Conservation (phyloP, 2,797 vertebrate species). For the Ptychadena robeensis region DNA sequence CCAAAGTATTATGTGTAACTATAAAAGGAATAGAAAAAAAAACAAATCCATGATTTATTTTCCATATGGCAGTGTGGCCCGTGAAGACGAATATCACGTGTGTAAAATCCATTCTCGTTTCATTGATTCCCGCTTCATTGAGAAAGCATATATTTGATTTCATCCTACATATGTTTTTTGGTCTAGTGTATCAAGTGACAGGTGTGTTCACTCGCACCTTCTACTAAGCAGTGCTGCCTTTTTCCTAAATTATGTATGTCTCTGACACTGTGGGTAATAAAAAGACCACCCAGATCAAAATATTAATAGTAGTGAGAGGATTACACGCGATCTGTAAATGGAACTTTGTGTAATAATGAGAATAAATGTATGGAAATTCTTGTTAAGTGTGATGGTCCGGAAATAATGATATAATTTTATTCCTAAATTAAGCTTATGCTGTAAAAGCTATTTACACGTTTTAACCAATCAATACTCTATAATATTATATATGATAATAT, state of each 20-base stretch:
- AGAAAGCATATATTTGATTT: constrained; percentile 32
- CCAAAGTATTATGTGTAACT: constrained; percentile 17
- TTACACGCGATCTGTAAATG: constrained; percentile 22
- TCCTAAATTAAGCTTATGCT: background rate
- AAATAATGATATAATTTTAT: background rate
- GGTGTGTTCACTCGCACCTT: constrained; percentile 55
- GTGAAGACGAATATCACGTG: constrained; percentile 21
- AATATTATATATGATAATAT: background rate
- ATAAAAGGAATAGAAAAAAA: constrained; percentile 31
- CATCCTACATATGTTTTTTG: constrained; percentile 12
- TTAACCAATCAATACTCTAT: background rate
- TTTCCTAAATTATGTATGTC: constrained; percentile 48
- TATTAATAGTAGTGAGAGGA: constrained; percentile 28
- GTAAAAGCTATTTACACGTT: background rate
- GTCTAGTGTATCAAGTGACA: constrained; percentile 37
- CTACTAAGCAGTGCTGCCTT: constrained; percentile 30
- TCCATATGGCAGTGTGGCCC: constrained; percentile 45
- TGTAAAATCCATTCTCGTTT: constrained; percentile 35
- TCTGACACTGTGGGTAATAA: constrained; percentile 37
- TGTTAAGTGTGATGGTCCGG: background rate
- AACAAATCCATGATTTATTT: constrained; percentile 30
- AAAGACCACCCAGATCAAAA: constrained; percentile 52
- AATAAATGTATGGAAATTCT: background rate
- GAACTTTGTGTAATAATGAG: constrained; percentile 9
- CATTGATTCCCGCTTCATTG: background rate